phyloP scores from a whole-genome alignment of 1,140 invertebrate species.

The Brachionus paranguensis region DNA sequence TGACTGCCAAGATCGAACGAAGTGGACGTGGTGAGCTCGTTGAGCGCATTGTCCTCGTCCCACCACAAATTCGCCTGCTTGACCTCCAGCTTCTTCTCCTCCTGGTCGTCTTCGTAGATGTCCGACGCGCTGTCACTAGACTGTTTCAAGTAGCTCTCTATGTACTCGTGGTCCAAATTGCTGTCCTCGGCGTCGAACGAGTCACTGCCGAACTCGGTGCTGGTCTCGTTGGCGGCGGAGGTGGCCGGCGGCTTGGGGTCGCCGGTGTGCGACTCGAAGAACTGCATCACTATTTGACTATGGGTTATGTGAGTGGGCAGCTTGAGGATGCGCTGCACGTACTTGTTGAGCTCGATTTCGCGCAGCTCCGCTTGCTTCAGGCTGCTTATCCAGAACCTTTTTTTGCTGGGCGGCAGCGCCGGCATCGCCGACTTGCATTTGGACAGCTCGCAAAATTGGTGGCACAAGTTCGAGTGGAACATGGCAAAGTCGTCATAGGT shows the following conservation, averaged over 20 bases:
- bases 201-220: not conserved
- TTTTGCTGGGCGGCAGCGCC: not conserved
- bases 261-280: conserved; percentile 8
- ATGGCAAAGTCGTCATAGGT: conserved; percentile 22
- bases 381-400: conserved; percentile 3
- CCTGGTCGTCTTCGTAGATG: not conserved
- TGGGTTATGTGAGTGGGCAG: not conserved
- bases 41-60: conserved; percentile 35
- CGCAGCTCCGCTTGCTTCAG: conserved; percentile 1
- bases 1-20: conserved; percentile 1
- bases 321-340: conserved; percentile 16
- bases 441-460: not conserved
- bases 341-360: conserved; percentile 5
- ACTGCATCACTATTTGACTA: conserved; percentile 23
- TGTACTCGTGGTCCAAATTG: not conserved
- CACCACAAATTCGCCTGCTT: conserved; percentile 5
- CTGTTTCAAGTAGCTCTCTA: not conserved
- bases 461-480: not conserved
- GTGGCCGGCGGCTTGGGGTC: not conserved
- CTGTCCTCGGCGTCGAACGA: not conserved
- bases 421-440: not conserved
- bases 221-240: not conserved
- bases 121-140: not conserved
- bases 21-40: not conserved
- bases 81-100: not conserved